Evolutionary conservation across 2,797 vertebrate genomes (phyloP).

Genomic region (Dryobates pubescens): DNA sequence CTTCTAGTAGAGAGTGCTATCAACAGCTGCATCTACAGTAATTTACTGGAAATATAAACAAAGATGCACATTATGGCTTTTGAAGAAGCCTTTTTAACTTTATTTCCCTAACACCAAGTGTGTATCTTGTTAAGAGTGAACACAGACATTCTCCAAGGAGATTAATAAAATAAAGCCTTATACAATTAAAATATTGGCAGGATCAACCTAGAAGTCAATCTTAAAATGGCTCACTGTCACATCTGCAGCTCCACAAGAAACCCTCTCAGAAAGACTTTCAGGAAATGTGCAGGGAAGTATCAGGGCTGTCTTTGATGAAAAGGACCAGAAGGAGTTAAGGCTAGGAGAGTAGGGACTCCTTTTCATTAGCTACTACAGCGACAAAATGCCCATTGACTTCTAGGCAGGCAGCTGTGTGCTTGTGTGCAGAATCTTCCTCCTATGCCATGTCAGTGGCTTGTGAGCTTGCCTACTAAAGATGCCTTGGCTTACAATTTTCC

Average conservation of each 20-base stretch:
- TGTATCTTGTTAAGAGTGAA: background rate
- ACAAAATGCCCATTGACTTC: background rate
- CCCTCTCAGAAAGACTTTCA: background rate
- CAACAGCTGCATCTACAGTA: background rate
- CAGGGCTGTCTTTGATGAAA: background rate
- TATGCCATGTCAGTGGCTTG: background rate
- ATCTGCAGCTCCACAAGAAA: background rate
- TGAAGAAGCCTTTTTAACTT: background rate
- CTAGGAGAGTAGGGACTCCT: background rate
- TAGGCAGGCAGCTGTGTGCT: background rate
- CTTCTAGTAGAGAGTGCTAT: background rate
- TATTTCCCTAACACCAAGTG: background rate
- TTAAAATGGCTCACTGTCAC: background rate
- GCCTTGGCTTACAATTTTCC: background rate
- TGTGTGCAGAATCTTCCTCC: background rate
- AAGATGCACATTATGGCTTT: background rate
- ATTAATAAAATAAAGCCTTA: background rate
- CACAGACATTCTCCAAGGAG: background rate
- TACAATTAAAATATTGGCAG: background rate
- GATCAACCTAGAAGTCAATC: background rate
- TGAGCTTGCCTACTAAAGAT: background rate
- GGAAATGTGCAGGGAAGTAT: background rate
- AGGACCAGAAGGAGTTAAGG: background rate
- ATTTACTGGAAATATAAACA: constrained; percentile 3
- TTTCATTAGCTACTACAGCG: background rate